Evolutionary conservation across 2,113 vertebrate genomes (phyloP), one percentile per base, ranked within the genome.

Genomic region (Pseudois nayaur): DNA sequence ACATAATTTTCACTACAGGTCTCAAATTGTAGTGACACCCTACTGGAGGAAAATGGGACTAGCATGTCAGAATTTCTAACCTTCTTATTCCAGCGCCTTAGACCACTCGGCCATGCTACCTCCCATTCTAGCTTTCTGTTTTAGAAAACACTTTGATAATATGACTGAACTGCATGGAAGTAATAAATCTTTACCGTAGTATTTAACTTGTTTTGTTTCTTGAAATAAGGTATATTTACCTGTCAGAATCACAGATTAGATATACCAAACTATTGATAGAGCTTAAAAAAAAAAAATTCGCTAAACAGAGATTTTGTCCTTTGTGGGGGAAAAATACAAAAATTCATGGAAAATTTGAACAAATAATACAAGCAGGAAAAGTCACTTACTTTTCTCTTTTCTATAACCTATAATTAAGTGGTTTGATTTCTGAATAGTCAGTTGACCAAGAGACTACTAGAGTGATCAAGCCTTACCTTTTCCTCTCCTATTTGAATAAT

Each of bases 391-490:
- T 94, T 67, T 87, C 9, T 62, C 40, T 36, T 50, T 71, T 36
- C 9, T 91, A 96, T 94, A 98, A 97, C 79, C 87, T 97, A 45
- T 95, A 97, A 97, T 98, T 96, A 97, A 98, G n/a, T 59, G 55
- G 94, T 98, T 81, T 97, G 98, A 98, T 97, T 89, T 98, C 95
- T 97, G 94, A 48, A 91, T 96, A 96, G 98, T 90, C 87, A 60
- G 54, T 95, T 96, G 52, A 97, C 89, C 19, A 3, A 60, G 33
- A 98, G 96, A 87, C 57, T 97, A 23, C 0, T 31, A 98, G 93
- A 36, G 0, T 88, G 83, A 94, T 86, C 59, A 93, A 94, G 12
- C 5, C 14, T 50, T 40, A 74, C 5, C 7, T 60, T 57, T 95
- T 97, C 71, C 88, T 97, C n/a, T 97, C 13, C 83, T 45, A 0